phyloP scores from a whole-genome alignment of 2,888 invertebrate species.

The Sialis fuliginosa region DNA sequence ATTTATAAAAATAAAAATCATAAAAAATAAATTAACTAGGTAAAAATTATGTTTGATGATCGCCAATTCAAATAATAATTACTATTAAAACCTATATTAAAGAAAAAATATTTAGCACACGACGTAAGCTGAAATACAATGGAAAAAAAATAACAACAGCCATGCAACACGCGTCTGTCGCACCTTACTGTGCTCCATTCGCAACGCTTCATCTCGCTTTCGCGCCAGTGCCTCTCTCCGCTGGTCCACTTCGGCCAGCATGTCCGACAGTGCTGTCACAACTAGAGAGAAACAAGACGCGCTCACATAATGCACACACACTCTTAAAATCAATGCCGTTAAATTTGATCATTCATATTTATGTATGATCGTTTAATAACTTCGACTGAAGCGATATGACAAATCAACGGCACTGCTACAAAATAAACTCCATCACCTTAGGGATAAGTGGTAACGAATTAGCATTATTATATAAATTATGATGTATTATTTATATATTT shows the following conservation, averaged over 20 bases:
- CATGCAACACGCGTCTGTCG: too few relatives aligned
- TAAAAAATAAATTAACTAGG: too few relatives aligned
- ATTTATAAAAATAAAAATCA: too few relatives aligned
- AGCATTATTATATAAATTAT: neutral
- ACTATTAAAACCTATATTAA: too few relatives aligned
- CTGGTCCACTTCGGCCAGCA: constrained; percentile 64
- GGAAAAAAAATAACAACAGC: too few relatives aligned
- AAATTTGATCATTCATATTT: too few relatives aligned
- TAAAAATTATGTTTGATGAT: too few relatives aligned
- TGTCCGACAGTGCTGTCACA: constrained; percentile 62
- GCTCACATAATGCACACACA: neutral
- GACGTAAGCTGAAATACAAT: too few relatives aligned
- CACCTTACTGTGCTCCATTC: too few relatives aligned
- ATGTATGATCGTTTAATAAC: neutral
- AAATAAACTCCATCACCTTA: neutral
- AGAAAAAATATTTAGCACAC: too few relatives aligned
- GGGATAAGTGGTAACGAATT: neutral
- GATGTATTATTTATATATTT: neutral
- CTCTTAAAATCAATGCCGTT: too few relatives aligned
- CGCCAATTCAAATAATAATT: too few relatives aligned
- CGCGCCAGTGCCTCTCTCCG: constrained; percentile 38
- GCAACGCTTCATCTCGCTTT: constrained; percentile 11
- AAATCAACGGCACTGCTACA: neutral
- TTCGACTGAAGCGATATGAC: neutral
- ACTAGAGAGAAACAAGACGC: constrained; percentile 25